Conservation (phyloP, 2,888 invertebrate species). For the Leptura quadrifasciata region DNA sequence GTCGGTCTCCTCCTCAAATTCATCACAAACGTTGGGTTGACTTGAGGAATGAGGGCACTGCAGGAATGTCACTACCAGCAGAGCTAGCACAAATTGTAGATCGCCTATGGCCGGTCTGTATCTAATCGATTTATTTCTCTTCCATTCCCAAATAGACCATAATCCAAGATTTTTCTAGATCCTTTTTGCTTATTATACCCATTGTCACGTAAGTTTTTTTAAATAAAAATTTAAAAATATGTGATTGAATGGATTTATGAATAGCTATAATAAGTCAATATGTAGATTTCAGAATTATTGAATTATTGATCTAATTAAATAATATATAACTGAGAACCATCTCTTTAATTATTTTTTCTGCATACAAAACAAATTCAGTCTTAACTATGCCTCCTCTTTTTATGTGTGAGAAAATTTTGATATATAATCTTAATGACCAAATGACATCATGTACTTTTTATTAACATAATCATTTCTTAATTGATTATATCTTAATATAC, state of each 20-base stretch:
- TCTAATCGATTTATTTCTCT: too few species aligned
- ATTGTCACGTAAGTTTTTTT: neutral
- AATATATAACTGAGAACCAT: neutral
- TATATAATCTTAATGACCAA: neutral
- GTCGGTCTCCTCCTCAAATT: too few species aligned
- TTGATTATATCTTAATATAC: neutral
- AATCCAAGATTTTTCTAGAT: too few species aligned
- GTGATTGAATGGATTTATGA: neutral
- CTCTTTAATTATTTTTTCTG: neutral
- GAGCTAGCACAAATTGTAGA: too few species aligned
- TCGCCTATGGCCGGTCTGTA: too few species aligned
- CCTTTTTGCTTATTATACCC: neutral
- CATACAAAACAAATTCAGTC: neutral
- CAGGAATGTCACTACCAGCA: too few species aligned
- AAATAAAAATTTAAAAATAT: neutral
- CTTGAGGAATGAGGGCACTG: too few species aligned
- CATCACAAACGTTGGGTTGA: too few species aligned
- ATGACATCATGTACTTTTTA: neutral
- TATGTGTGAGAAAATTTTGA: neutral
- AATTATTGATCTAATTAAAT: neutral
- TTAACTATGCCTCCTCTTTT: neutral
- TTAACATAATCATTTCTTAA: neutral
- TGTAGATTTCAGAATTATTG: neutral
- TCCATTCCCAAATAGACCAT: too few species aligned
- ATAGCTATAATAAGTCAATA: neutral